Evolutionary conservation across 2,797 vertebrate genomes (phyloP), one percentile per base, ranked within the genome.

Genomic region (Rhinella marina): DNA sequence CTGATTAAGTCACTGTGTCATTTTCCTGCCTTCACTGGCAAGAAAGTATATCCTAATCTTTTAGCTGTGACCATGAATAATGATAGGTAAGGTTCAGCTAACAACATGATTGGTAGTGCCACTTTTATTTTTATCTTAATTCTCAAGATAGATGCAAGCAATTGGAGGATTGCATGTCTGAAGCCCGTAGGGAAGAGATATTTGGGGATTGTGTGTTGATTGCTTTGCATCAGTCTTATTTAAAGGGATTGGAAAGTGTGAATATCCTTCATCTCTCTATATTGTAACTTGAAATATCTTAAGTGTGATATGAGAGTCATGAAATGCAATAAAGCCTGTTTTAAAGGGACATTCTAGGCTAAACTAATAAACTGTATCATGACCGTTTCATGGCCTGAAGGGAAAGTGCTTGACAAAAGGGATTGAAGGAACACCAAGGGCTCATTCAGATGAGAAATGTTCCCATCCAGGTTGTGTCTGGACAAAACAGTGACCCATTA

Each of bases 61-160:
- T 91, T 83, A 91, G 88, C 66, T 90, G 88, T 86, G 54, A 64
- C 66, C 76, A 91, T 88, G 90, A 91, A 91, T 88, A 90, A 87
- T 83, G 3, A 32, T 48, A 81, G 77, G 57, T 23, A 80, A n/a
- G 50, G 80, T 68, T 86, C 91, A 89, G 87, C 89, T 89, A 89
- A 83, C 80, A 86, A 86, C 80, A 86, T 89, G 80, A 89, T 89
- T 89, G 85, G 88, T 82, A 86, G 84, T 59, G 84, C 78, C 79
- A 86, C 84, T 82, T 89, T 89, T 86, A 86, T 86, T 89, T 88
- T 89, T 78, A 89, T 81, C 76, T 82, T 89, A 82, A 86, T 77
- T 86, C 73, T 78, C 84, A 89, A 89, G 88, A 89, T 86, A 86
- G 84, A 89, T 89, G 88, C 77, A 86, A 78, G 84, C 88, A 89